These are phyloP conservation scores for Archocentrus centrarchus DNA, from an alignment of 2,113 vertebrate genomes.

Conservation along the genomic window DNA sequence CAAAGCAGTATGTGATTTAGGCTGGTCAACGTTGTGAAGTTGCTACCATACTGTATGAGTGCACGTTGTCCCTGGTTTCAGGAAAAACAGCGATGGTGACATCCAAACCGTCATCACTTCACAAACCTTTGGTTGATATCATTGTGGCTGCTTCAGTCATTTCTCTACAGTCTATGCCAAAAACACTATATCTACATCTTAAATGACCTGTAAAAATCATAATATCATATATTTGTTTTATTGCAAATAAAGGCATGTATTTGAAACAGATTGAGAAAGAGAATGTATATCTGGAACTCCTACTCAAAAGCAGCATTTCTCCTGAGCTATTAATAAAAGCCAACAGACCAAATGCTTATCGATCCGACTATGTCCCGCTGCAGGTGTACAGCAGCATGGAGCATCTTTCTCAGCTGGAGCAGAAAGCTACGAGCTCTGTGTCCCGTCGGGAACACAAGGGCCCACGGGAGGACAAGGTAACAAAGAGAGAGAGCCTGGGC, in stretches of 20 bases:
- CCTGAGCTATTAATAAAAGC: slow-evolving; percentile 2
- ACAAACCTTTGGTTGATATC: background rate
- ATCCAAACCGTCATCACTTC: background rate
- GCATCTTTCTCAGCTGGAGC: slow-evolving; percentile 90
- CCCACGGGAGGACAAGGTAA: slow-evolving; percentile 86
- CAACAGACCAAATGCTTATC: slow-evolving; percentile 13
- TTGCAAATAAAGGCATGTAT: background rate
- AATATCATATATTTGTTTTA: background rate
- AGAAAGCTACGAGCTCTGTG: slow-evolving; percentile 83
- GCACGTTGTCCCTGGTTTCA: background rate
- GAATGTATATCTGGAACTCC: background rate
- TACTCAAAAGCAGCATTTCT: background rate
- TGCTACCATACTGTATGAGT: background rate
- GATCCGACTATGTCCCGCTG: slow-evolving; percentile 22
- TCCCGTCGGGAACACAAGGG: slow-evolving; percentile 86
- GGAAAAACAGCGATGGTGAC: background rate
- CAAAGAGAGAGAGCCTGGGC: slow-evolving; percentile 89
- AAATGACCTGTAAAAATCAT: background rate
- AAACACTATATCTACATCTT: background rate
- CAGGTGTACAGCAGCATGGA: slow-evolving; percentile 97
- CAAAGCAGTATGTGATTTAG: background rate
- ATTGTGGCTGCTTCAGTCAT: background rate
- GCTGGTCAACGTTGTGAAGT: background rate
- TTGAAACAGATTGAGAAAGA: background rate
- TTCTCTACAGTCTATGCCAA: background rate